Conservation (phyloP, 2,797 vertebrate species). For the Zalophus californianus region DNA sequence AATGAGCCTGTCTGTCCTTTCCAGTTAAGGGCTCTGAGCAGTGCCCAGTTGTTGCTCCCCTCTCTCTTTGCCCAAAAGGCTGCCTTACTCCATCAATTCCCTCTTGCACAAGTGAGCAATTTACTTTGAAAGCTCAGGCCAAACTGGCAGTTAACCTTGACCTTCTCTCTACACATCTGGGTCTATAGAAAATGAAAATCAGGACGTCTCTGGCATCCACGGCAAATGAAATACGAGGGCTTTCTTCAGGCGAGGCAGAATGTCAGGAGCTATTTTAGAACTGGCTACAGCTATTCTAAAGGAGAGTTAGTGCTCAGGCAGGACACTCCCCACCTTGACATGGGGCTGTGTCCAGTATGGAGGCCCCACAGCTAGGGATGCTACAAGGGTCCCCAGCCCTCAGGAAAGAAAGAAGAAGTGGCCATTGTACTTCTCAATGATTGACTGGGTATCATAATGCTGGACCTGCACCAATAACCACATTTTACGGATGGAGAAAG, state of each 20-base stretch:
- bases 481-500: constrained; percentile 41
- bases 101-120: fast-evolving
- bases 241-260: constrained; percentile 68
- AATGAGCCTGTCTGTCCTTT: constrained; percentile 4
- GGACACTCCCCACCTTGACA: neutral
- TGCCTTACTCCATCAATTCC: neutral
- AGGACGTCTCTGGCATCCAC: constrained; percentile 60
- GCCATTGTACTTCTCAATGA: neutral
- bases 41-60: constrained; percentile 46
- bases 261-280: constrained; percentile 68
- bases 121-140: constrained; percentile 52
- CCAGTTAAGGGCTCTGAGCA: neutral
- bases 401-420: neutral
- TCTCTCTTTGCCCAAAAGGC: constrained; percentile 32
- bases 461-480: neutral
- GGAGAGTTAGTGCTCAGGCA: constrained; percentile 25
- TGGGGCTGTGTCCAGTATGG: neutral
- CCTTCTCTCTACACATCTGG: constrained; percentile 74
- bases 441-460: neutral
- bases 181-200: constrained; percentile 76
- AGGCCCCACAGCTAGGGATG: neutral
- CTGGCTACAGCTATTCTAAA: constrained; percentile 46
- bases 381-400: neutral
- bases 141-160: constrained; percentile 64
- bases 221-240: constrained; percentile 68